These are phyloP conservation scores for Brachyhypopomus occidentalis DNA, from an alignment of 2,113 vertebrate genomes.

Conservation along the genomic window DNA sequence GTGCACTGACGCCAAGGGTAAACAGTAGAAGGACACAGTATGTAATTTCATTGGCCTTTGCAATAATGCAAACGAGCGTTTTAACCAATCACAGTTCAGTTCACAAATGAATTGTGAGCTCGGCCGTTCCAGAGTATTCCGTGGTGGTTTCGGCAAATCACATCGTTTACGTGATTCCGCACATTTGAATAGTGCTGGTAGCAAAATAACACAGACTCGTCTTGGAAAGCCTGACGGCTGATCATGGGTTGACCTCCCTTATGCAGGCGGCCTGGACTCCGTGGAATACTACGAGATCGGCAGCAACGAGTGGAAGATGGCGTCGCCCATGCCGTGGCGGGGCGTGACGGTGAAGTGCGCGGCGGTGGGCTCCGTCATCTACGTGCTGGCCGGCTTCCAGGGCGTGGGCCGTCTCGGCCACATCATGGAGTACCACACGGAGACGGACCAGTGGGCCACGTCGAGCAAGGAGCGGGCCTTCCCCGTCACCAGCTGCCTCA, in stretches of 20 bases:
- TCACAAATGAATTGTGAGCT: too few species aligned
- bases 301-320: constrained; percentile 90
- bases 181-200: too few species aligned
- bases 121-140: too few species aligned
- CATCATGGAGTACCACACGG: constrained; percentile 92
- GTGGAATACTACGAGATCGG: constrained; percentile 95
- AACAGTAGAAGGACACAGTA: too few species aligned
- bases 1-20: too few species aligned
- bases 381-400: constrained; percentile 94
- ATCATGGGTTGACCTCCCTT: neutral
- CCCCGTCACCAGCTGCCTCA: constrained; percentile 93
- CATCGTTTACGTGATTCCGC: too few species aligned
- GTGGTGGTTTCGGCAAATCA: too few species aligned
- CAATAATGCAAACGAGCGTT: too few species aligned
- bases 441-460: constrained; percentile 88
- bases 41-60: too few species aligned
- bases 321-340: constrained; percentile 93
- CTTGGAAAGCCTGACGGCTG: too few species aligned
- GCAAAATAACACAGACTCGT: too few species aligned
- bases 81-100: too few species aligned
- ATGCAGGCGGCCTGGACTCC: constrained; percentile 90
- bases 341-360: constrained; percentile 96
- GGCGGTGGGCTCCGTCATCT: constrained; percentile 87
- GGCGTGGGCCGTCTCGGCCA: constrained; percentile 93
- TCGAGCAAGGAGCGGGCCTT: constrained; percentile 95